These are phyloP conservation scores for Muraenolepis orangiensis DNA, from an alignment of 2,797 vertebrate species.

Conservation along the genomic window DNA sequence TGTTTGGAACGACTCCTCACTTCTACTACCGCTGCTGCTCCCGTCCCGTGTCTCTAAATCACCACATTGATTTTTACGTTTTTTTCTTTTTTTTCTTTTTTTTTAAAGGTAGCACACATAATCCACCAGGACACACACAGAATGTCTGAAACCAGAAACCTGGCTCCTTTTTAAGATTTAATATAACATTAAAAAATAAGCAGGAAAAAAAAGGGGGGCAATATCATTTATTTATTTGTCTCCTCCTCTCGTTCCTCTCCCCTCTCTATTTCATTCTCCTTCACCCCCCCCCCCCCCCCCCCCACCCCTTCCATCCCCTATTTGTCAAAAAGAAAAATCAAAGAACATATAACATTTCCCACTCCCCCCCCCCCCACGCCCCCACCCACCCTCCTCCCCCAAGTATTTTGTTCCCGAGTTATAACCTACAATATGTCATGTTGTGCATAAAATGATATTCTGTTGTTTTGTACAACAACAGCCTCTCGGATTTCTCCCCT, in stretches of 20 bases:
- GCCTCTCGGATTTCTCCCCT: slow-evolving; percentile 61
- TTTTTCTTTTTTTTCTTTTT: too few relatives aligned
- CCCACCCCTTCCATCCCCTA: too few relatives aligned
- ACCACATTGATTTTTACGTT: background rate
- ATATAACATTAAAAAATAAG: slow-evolving; percentile 53
- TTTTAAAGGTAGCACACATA: background rate
- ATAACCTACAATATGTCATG: slow-evolving; percentile 41
- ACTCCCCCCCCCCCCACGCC: slow-evolving; percentile 49
- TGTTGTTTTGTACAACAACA: slow-evolving; percentile 67
- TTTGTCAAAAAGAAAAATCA: slow-evolving; percentile 28
- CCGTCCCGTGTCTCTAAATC: background rate
- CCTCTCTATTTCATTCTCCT: slow-evolving; percentile 40
- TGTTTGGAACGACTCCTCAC: slow-evolving; percentile 1
- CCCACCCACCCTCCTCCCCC: slow-evolving; percentile 8
- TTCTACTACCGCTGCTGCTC: too few relatives aligned
- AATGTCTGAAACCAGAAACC: slow-evolving; percentile 46
- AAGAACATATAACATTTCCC: slow-evolving; percentile 55
- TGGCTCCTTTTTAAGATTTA: slow-evolving; percentile 57
- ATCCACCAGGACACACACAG: slow-evolving; percentile 11
- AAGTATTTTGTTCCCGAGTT: background rate
- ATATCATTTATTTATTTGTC: slow-evolving; percentile 3
- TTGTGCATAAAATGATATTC: slow-evolving; percentile 65
- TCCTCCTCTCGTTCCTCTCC: background rate
- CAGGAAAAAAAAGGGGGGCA: background rate
- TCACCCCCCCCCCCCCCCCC: too few relatives aligned